These are phyloP conservation scores for Apteryx mantelli DNA, from an alignment of 2,113 vertebrate species.

Conservation along the genomic window DNA sequence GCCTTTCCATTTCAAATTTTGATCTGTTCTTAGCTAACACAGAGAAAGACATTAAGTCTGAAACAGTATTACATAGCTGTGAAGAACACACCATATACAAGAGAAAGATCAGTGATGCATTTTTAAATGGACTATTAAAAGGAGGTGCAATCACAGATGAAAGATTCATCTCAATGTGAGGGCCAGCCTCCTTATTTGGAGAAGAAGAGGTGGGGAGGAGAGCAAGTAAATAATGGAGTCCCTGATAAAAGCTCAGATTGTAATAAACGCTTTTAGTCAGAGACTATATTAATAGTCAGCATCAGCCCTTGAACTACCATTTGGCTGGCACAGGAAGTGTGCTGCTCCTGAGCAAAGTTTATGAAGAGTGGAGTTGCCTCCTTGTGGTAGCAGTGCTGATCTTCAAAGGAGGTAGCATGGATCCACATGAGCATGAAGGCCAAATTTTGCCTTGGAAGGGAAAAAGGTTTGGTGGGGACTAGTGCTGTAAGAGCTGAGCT, in stretches of 20 bases:
- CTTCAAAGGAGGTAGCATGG: background rate
- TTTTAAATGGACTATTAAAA: background rate
- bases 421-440: background rate
- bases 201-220: background rate
- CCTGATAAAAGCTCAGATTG: background rate
- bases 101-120: background rate
- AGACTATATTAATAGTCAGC: background rate
- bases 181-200: background rate
- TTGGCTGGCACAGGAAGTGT: background rate
- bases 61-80: background rate
- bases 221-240: background rate
- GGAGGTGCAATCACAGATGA: background rate
- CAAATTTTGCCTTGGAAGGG: background rate
- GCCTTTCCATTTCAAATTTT: background rate
- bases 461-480: background rate
- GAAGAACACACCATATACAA: background rate
- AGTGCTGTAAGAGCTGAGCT: background rate
- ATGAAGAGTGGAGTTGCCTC: background rate
- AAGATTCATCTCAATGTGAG: background rate
- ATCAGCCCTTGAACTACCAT: background rate
- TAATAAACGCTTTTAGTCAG: background rate
- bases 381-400: background rate
- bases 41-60: background rate
- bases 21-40: background rate
- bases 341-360: background rate